phyloP scores from a whole-genome alignment of 2,888 invertebrate species.

The Tetramorium bicarinatum region DNA sequence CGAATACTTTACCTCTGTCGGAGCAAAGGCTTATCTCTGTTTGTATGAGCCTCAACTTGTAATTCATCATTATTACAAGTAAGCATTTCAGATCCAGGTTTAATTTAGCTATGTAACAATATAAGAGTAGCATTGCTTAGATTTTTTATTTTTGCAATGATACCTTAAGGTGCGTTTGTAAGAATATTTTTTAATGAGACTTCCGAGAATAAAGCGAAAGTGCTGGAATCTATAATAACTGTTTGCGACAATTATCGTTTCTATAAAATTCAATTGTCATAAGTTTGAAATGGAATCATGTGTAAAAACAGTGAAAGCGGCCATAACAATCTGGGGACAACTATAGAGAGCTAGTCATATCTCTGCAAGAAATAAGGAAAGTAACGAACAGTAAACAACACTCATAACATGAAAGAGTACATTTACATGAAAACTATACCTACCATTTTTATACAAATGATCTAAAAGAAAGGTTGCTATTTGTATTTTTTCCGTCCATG shows the following conservation, averaged over 20 bases:
- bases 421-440: constrained; percentile 43
- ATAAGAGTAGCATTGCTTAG: constrained; percentile 45
- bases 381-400: constrained; percentile 43
- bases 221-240: neutral
- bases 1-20: neutral
- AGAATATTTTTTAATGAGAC: constrained; percentile 50
- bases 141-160: constrained; percentile 59
- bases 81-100: constrained; percentile 33
- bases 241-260: constrained; percentile 20
- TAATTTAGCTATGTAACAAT: constrained; percentile 33
- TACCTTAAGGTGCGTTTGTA: constrained; percentile 42
- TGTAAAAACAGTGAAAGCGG: constrained; percentile 27
- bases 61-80: neutral
- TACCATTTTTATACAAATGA: constrained; percentile 29
- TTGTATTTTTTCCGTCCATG: constrained; percentile 52
- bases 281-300: constrained; percentile 1
- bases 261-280: constrained; percentile 12
- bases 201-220: constrained; percentile 1
- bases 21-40: constrained; percentile 10
- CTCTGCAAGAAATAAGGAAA: constrained; percentile 48
- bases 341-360: constrained; percentile 66
- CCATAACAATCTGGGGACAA: constrained; percentile 61
- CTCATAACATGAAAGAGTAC: constrained; percentile 58
- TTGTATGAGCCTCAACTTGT: constrained; percentile 28
- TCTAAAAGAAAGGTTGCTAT: constrained; percentile 39